A percentile compares a stretch with the other conserved stretches of the same genome.
These are phyloP conservation scores for Mythimna vitellina DNA, from an alignment of 2,888 invertebrate species.

Conservation along the genomic window DNA sequence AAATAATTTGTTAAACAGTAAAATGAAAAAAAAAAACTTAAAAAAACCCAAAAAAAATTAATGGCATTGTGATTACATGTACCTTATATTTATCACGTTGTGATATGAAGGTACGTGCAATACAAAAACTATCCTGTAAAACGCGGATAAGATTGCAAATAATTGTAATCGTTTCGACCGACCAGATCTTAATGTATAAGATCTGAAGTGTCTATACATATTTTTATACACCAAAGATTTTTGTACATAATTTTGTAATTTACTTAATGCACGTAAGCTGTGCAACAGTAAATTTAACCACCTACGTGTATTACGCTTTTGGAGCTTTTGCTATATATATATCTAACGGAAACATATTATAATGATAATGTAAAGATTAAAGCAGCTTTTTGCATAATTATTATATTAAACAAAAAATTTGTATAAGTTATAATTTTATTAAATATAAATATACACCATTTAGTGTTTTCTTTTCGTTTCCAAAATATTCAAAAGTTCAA, in stretches of 20 bases:
- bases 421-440: constrained; percentile 84
- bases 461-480: constrained; percentile 68
- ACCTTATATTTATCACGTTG: constrained; percentile 76
- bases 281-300: constrained; percentile 82
- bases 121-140: constrained; percentile 88
- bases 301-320: constrained; percentile 77
- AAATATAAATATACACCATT: constrained; percentile 81
- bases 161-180: constrained; percentile 89
- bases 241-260: constrained; percentile 87
- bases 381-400: constrained; percentile 87
- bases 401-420: constrained; percentile 78
- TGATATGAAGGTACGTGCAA: constrained; percentile 77
- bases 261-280: constrained; percentile 77
- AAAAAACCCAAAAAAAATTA: constrained; percentile 67
- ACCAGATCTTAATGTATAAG: constrained; percentile 87
- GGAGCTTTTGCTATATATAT: constrained; percentile 84
- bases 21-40: constrained; percentile 64
- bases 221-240: constrained; percentile 87
- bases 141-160: constrained; percentile 85
- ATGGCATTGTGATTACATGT: constrained; percentile 87
- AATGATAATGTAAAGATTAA: constrained; percentile 78
- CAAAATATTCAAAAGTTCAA: constrained; percentile 36
- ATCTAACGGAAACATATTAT: constrained; percentile 79
- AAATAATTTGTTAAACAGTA: constrained; percentile 70
- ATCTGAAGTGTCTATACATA: constrained; percentile 88